phyloP scores from a whole-genome alignment of 2,888 invertebrate species.

The Hydroisotoma schaefferi region DNA sequence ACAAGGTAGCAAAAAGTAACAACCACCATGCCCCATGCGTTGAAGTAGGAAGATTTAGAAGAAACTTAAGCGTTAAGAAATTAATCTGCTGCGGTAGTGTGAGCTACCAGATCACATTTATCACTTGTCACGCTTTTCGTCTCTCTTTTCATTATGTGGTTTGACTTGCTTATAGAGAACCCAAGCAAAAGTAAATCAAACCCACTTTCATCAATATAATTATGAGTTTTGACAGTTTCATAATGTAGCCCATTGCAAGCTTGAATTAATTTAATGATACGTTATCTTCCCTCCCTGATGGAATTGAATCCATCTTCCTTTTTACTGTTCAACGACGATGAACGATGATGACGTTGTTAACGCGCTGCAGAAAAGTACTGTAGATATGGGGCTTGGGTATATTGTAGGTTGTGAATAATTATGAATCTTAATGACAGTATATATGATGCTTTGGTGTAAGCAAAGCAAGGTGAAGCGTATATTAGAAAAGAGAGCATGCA shows the following conservation, averaged over 20 bases:
- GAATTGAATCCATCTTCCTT: background rate
- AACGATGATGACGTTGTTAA: too few relatives aligned
- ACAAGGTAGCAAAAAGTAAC: too few relatives aligned
- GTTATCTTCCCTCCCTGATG: background rate
- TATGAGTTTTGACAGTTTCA: constrained; percentile 17
- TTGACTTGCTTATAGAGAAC: constrained; percentile 18
- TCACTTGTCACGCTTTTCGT: constrained; percentile 7
- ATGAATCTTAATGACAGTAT: too few relatives aligned
- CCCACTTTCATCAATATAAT: constrained; percentile 19
- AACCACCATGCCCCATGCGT: constrained; percentile 2
- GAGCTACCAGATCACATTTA: constrained; percentile 7
- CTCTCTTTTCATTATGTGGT: constrained; percentile 1
- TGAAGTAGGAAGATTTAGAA: background rate
- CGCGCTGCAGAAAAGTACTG: too few relatives aligned
- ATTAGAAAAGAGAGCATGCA: too few relatives aligned
- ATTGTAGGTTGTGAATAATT: too few relatives aligned
- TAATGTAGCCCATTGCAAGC: constrained; percentile 8
- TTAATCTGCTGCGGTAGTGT: background rate
- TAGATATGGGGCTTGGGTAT: too few relatives aligned
- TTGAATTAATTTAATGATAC: constrained; percentile 11
- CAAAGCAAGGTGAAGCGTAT: too few relatives aligned
- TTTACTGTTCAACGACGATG: too few relatives aligned
- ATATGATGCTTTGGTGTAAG: too few relatives aligned
- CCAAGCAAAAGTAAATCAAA: constrained; percentile 29
- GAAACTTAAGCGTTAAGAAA: background rate